Percentiles rank a stretch among this genome's conserved stretches.
These are phyloP conservation scores for Platycnemis pennipes DNA, from an alignment of 2,888 invertebrate genomes.

Conservation along the genomic window DNA sequence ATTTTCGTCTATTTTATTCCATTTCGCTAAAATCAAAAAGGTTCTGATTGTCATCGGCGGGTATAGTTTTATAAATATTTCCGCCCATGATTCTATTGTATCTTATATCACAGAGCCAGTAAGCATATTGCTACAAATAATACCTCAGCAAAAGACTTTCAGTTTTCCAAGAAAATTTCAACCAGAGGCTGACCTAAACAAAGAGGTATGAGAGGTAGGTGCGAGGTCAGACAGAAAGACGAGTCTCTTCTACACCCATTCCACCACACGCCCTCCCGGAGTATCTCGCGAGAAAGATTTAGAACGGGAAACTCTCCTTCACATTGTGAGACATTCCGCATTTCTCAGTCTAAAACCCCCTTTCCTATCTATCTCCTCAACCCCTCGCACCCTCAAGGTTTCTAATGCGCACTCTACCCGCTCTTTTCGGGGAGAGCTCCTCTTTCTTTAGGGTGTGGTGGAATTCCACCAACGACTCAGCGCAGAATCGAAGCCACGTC, in stretches of 20 bases:
- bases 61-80: too few relatives aligned
- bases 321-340: slow-evolving; percentile 48
- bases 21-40: too few relatives aligned
- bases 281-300: slow-evolving; percentile 46
- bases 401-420: not conserved
- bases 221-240: not conserved
- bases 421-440: not conserved
- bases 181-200: not conserved
- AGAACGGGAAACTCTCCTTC: slow-evolving; percentile 50
- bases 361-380: not conserved
- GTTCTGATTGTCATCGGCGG: too few relatives aligned
- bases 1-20: too few relatives aligned
- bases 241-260: not conserved
- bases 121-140: too few relatives aligned
- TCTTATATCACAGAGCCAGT: too few relatives aligned
- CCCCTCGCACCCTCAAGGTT: not conserved
- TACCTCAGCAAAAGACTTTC: not conserved
- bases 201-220: not conserved
- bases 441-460: not conserved
- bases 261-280: not conserved
- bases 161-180: not conserved
- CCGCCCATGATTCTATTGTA: too few relatives aligned
- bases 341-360: slow-evolving; percentile 5
- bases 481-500: slow-evolving; percentile 65
- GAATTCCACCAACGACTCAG: slow-evolving; percentile 33